Evolutionary conservation across 1,140 invertebrate species (phyloP).

Genomic region (Drosophila jambulina): DNA sequence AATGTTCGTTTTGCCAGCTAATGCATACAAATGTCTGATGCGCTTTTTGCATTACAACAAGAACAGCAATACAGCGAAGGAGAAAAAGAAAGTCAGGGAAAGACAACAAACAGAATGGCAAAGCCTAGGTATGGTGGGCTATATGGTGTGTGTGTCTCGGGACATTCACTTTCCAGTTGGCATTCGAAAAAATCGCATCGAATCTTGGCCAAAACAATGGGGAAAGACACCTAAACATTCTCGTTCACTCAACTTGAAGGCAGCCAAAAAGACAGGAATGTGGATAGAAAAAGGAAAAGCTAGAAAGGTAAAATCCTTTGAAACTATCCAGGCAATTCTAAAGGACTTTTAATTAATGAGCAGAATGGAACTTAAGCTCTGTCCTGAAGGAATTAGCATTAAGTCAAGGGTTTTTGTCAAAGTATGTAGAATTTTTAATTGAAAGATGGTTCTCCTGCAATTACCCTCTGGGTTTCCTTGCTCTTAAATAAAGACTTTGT

Average conservation of each 20-base stretch:
- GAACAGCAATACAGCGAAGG: conserved; percentile 32
- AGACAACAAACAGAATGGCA: conserved; percentile 50
- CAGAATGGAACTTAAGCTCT: no score
- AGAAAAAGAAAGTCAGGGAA: conserved; percentile 23
- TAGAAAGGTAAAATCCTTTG: background rate
- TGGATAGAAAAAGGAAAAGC: background rate
- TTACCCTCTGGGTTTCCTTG: background rate
- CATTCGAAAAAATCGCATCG: conserved; percentile 44
- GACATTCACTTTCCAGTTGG: conserved; percentile 50
- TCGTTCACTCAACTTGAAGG: background rate
- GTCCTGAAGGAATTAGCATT: conserved; percentile 5
- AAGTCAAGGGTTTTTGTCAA: background rate
- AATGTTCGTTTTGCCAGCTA: conserved; percentile 82
- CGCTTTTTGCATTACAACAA: conserved; percentile 79
- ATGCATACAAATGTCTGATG: conserved; percentile 83
- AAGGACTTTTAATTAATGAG: conserved; percentile 1
- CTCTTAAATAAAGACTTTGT: background rate
- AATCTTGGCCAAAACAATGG: conserved; percentile 27
- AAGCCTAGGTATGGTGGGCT: conserved; percentile 2
- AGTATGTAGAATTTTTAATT: background rate
- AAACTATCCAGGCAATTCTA: background rate
- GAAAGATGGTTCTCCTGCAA: background rate
- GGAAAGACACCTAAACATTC: conserved; percentile 14
- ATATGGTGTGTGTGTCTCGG: conserved; percentile 8
- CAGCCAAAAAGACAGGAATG: background rate